Base-by-base conservation (phyloP, 2,888 invertebrate genomes). In the Andrena chrysosceles region DNA sequence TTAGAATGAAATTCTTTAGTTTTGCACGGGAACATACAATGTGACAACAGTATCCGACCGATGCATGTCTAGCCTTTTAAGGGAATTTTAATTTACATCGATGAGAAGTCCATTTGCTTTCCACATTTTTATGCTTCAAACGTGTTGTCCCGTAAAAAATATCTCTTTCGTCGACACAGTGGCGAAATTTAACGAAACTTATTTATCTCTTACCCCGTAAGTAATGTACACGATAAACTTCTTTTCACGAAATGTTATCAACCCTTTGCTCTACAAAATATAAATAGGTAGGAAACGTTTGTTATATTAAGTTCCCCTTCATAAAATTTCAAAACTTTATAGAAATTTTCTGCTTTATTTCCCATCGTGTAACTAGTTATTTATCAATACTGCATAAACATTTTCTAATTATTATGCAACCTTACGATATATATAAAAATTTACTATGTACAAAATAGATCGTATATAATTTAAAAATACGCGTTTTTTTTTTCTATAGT, bases 371-470 rank as follows among this genome's bases (percentile, higher is more conserved):
- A 72, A 26, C 64, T 60, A 62, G 48, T 29, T 77, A 60, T 77
- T 70, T 59, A 69, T 42, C 49, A 49, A 66, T 60, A 62, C n/a
- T 66, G 33, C 49, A 35, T 69, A 73, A 73, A 77, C 16, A n/a
- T 52, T 77, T 35, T 59, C 52, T 73, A 54, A 54, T 69, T 42
- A 66, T 70, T 71, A 69, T 69, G 66, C 56, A 64, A 77, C 42
- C 16, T 85, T 80, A 73, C 23, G 31, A 42, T 69, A 69, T 80
- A 84, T 86, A 85, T 85, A 87, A 87, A 80, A 84, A 80, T 77
- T 83, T 67, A 73, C 83, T 85, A 87, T 86, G 63, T 87, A 85
- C 77, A 87, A 87, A 86, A 85, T 85, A 81, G 75, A 78, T 83
- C 75, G 76, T 77, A 42, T 83, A 76, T 59, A 56, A 75, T 77